Percentiles rank a stretch among this genome's conserved stretches.
phyloP scores from a whole-genome alignment of 1,140 invertebrate species.

The Philaenus spumarius region DNA sequence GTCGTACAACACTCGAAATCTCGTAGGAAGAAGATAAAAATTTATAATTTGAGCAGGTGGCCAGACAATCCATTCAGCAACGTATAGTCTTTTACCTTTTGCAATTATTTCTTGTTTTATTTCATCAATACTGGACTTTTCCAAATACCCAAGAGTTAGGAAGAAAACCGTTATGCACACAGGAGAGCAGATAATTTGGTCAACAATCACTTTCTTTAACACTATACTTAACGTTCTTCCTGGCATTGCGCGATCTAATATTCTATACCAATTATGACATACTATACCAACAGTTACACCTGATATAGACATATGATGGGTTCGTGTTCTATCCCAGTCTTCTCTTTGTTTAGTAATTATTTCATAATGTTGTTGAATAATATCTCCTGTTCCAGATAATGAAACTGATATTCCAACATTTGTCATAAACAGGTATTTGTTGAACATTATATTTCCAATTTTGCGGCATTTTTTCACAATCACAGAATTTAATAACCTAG shows the following conservation, averaged over 20 bases:
- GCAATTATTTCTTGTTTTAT: slow-evolving; percentile 63
- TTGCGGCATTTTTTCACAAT: not conserved
- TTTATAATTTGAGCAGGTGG: slow-evolving; percentile 78
- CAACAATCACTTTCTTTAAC: slow-evolving; percentile 76
- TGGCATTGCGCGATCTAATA: slow-evolving; percentile 60
- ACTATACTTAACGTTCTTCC: slow-evolving; percentile 63
- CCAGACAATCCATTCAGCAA: slow-evolving; percentile 76
- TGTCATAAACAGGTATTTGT: slow-evolving; percentile 72
- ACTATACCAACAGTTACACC: slow-evolving; percentile 73
- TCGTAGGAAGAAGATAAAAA: slow-evolving; percentile 79
- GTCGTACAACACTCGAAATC: slow-evolving; percentile 83
- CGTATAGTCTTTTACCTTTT: slow-evolving; percentile 73
- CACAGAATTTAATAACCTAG: not conserved
- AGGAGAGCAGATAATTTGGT: slow-evolving; percentile 85
- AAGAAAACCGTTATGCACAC: slow-evolving; percentile 77
- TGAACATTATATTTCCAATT: slow-evolving; percentile 46
- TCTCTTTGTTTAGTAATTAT: slow-evolving; percentile 49
- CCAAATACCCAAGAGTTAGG: slow-evolving; percentile 63
- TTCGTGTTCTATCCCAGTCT: slow-evolving; percentile 58
- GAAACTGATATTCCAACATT: slow-evolving; percentile 76
- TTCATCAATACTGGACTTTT: slow-evolving; percentile 53
- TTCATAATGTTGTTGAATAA: slow-evolving; percentile 80
- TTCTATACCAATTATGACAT: slow-evolving; percentile 79
- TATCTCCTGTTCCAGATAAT: slow-evolving; percentile 71
- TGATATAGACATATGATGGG: slow-evolving; percentile 69